Evolutionary conservation across 2,113 vertebrate species (phyloP).

Genomic region (Crotalus helleri): DNA sequence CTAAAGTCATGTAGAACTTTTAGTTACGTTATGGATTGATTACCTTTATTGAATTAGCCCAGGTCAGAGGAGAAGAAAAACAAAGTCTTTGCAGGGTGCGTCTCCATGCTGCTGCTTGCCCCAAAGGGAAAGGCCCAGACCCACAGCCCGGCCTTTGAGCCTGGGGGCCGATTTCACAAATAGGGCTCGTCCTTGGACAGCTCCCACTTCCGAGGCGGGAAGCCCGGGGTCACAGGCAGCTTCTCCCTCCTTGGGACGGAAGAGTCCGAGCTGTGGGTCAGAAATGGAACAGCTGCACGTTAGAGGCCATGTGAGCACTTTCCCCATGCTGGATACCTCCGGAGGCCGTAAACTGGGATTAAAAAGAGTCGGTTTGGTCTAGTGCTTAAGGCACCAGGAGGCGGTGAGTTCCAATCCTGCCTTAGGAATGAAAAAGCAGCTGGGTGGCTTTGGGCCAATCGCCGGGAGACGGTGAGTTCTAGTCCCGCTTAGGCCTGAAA

Average conservation of each 20-base stretch:
- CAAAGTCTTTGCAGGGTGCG: background rate
- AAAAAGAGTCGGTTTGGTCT: too few relatives aligned
- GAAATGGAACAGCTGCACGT: background rate
- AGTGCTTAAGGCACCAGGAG: too few relatives aligned
- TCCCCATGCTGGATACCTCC: background rate
- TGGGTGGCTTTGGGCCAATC: too few relatives aligned
- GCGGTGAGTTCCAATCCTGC: too few relatives aligned
- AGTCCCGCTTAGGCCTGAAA: too few relatives aligned
- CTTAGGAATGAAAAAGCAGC: too few relatives aligned
- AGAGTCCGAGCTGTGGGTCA: conserved; percentile 63
- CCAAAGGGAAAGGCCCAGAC: fast-evolving
- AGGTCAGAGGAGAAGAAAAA: background rate
- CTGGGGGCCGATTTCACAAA: conserved; percentile 64
- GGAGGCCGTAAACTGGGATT: background rate
- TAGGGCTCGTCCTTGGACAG: conserved; percentile 88
- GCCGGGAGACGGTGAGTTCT: too few relatives aligned
- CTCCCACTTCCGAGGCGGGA: conserved; percentile 63
- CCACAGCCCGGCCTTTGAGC: fast-evolving
- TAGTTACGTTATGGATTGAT: background rate
- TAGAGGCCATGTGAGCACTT: background rate
- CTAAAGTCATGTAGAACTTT: background rate
- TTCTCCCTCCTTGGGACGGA: conserved; percentile 61
- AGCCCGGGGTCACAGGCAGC: conserved; percentile 77
- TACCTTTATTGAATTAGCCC: conserved; percentile 40
- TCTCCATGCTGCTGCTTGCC: fast-evolving